These are phyloP conservation scores for Uloborus plumipes DNA, from an alignment of 2,888 invertebrate genomes.

Conservation along the genomic window DNA sequence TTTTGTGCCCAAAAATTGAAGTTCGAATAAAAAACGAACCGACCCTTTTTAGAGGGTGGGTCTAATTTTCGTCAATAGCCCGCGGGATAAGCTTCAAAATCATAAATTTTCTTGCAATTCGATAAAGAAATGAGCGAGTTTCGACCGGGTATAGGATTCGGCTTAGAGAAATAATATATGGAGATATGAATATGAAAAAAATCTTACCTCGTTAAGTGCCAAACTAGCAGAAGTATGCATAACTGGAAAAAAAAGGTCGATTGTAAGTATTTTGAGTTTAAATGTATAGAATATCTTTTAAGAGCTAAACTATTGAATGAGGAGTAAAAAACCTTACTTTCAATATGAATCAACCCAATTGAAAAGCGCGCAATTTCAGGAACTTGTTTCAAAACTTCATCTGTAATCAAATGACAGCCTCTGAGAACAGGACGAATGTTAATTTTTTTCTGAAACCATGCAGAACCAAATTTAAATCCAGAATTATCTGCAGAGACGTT, in stretches of 20 bases:
- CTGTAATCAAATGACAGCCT: slow-evolving; percentile 96
- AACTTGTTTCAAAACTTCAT: slow-evolving; percentile 92
- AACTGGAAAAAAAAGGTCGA: neutral
- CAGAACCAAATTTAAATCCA: slow-evolving; percentile 73
- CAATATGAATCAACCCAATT: slow-evolving; percentile 95
- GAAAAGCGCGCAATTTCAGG: slow-evolving; percentile 95
- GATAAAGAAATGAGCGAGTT: too few relatives aligned
- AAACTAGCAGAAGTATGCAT: slow-evolving; percentile 11
- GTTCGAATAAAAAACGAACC: too few relatives aligned
- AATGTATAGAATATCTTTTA: too few relatives aligned
- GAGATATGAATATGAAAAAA: neutral
- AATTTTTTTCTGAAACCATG: slow-evolving; percentile 98
- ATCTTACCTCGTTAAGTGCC: slow-evolving; percentile 14
- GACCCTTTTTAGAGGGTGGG: too few relatives aligned
- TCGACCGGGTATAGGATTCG: too few relatives aligned
- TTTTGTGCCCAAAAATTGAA: too few relatives aligned
- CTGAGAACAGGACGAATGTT: slow-evolving; percentile 95
- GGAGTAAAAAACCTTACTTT: slow-evolving; percentile 77
- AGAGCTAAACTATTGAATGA: too few relatives aligned
- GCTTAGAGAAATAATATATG: too few relatives aligned
- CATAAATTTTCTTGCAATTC: too few relatives aligned
- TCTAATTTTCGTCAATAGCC: too few relatives aligned
- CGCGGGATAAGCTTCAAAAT: too few relatives aligned
- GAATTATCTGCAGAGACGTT: slow-evolving; percentile 55
- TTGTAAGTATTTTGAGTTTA: neutral